phyloP scores from a whole-genome alignment of 2,888 invertebrate genomes.

The Cheiracanthium punctorium region DNA sequence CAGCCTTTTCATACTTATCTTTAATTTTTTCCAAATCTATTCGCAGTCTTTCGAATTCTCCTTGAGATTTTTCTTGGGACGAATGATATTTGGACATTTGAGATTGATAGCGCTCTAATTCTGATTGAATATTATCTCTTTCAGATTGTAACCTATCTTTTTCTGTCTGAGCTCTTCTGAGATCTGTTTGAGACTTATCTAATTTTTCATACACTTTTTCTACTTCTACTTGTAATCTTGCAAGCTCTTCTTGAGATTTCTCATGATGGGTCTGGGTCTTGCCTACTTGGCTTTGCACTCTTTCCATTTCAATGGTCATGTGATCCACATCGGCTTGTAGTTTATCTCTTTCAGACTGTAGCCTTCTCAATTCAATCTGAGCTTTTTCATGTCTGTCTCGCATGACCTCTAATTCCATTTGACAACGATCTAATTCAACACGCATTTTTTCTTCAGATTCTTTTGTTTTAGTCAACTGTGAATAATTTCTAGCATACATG shows the following conservation, averaged over 20 bases:
- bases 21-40: constrained; percentile 71
- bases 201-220: constrained; percentile 94
- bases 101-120: constrained; percentile 84
- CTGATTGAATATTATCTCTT: constrained; percentile 86
- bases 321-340: constrained; percentile 74
- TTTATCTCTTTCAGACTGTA: constrained; percentile 76
- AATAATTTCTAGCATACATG: constrained; percentile 89
- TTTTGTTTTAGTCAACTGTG: constrained; percentile 89
- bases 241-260: constrained; percentile 91
- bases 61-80: constrained; percentile 75
- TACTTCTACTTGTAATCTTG: constrained; percentile 89
- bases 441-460: constrained; percentile 94
- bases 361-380: constrained; percentile 87
- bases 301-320: constrained; percentile 83
- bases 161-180: constrained; percentile 82
- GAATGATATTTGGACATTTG: constrained; percentile 85
- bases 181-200: constrained; percentile 83
- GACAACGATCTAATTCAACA: constrained; percentile 85
- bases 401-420: constrained; percentile 89
- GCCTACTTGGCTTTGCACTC: constrained; percentile 89
- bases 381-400: constrained; percentile 91
- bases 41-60: constrained; percentile 72
- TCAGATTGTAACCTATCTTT: constrained; percentile 83
- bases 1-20: constrained; percentile 70
- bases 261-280: constrained; percentile 91